phyloP scores from a whole-genome alignment of 2,113 vertebrate genomes.

The Nycticryphes semicollaris region DNA sequence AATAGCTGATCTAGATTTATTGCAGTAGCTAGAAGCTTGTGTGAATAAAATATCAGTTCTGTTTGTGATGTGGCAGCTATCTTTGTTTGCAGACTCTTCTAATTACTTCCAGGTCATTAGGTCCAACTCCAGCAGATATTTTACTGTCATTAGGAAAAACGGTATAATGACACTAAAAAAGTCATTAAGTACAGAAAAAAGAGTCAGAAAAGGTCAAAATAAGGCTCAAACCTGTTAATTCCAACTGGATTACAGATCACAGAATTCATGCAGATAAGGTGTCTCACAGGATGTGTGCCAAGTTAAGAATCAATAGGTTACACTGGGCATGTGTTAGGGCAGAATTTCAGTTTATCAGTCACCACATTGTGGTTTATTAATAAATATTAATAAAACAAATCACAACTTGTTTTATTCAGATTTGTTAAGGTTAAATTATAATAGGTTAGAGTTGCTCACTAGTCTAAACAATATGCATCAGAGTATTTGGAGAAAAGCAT shows the following conservation, averaged over 20 bases:
- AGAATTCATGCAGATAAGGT: not conserved
- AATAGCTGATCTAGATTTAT: slow-evolving; percentile 67
- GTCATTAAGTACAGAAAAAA: not conserved
- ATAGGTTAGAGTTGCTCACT: not conserved
- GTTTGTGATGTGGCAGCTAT: slow-evolving; percentile 62
- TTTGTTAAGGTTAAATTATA: not conserved
- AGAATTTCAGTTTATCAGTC: not conserved
- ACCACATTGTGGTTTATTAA: not conserved
- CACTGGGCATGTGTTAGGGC: not conserved
- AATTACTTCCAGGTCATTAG: slow-evolving; percentile 77
- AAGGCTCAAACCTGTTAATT: not conserved
- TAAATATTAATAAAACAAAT: not conserved
- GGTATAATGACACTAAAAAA: slow-evolving; percentile 55
- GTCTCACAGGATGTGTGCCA: too few species aligned
- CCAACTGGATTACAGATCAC: not conserved
- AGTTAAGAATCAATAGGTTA: not conserved
- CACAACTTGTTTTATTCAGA: not conserved
- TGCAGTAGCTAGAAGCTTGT: slow-evolving; percentile 36
- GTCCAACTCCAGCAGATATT: slow-evolving; percentile 61
- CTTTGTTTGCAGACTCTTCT: slow-evolving; percentile 69
- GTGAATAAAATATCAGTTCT: slow-evolving; percentile 65
- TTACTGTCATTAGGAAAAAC: slow-evolving; percentile 67
- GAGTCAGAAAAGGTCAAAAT: slow-evolving; percentile 26
- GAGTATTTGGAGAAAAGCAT: not conserved
- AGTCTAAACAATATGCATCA: not conserved